Percentiles rank a stretch among this genome's conserved stretches.
Evolutionary conservation across 2,113 vertebrate genomes (phyloP).

Genomic region (Ornithorhynchus anatinus): DNA sequence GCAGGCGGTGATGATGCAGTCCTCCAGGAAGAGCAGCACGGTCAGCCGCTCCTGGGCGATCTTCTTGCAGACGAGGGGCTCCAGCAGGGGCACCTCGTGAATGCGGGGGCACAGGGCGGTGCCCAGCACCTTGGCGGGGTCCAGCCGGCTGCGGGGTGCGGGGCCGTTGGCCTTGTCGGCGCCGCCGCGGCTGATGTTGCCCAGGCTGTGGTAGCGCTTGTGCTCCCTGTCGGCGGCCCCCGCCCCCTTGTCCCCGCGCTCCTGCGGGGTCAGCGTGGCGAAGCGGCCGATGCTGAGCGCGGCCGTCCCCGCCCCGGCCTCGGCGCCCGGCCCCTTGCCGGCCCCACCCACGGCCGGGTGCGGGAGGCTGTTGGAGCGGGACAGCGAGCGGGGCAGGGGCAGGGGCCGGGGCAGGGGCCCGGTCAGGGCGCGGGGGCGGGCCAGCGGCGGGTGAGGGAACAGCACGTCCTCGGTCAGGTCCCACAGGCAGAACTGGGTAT

Average conservation of each 20-base stretch:
- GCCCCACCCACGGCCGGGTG: slow-evolving; percentile 78
- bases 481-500: slow-evolving; percentile 93
- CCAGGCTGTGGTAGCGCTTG: slow-evolving; percentile 89
- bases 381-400: slow-evolving; percentile 81
- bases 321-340: slow-evolving; percentile 56
- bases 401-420: slow-evolving; percentile 54
- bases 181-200: slow-evolving; percentile 86
- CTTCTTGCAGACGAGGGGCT: slow-evolving; percentile 93
- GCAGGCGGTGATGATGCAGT: slow-evolving; percentile 92
- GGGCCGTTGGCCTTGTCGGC: slow-evolving; percentile 80
- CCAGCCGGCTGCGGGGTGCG: slow-evolving; percentile 71
- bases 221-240: slow-evolving; percentile 81
- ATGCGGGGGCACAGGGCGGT: slow-evolving; percentile 89
- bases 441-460: slow-evolving; percentile 76
- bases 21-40: slow-evolving; percentile 91
- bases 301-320: slow-evolving; percentile 24
- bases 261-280: slow-evolving; percentile 82
- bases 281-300: slow-evolving; percentile 85
- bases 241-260: slow-evolving; percentile 43
- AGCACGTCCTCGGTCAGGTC: slow-evolving; percentile 88
- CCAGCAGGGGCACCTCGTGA: slow-evolving; percentile 88
- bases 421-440: slow-evolving; percentile 78
- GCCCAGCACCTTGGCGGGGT: slow-evolving; percentile 84
- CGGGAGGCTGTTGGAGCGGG: slow-evolving; percentile 90
- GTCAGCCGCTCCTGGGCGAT: slow-evolving; percentile 90